Conservation (phyloP, 2,797 vertebrate species). For the Ara ararauna region DNA sequence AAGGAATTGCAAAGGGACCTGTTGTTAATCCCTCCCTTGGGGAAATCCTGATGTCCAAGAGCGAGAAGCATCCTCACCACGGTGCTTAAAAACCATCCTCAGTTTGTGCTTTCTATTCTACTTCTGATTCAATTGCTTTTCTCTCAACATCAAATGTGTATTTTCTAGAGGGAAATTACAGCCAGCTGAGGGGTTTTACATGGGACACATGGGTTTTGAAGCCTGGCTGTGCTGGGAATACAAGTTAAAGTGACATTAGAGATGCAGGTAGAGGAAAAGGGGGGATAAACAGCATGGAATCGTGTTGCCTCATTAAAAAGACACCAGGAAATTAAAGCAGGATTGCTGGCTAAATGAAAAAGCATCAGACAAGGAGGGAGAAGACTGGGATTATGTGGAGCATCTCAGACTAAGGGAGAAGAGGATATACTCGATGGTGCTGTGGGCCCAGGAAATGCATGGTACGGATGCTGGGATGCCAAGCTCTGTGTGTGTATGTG, state of each 20-base stretch:
- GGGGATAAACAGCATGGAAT: not conserved
- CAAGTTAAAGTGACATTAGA: not conserved
- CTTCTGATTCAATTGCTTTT: not conserved
- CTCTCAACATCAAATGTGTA: rapidly evolving
- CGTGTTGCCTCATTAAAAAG: not conserved
- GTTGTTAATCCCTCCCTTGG: not conserved
- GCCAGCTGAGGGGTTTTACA: not conserved
- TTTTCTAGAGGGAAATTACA: not conserved
- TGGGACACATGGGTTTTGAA: not conserved
- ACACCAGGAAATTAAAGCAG: not conserved
- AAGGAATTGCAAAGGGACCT: not conserved
- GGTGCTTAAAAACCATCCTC: not conserved
- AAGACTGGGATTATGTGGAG: not conserved
- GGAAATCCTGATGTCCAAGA: not conserved
- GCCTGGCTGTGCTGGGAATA: not conserved
- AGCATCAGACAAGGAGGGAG: not conserved
- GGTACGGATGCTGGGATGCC: not conserved
- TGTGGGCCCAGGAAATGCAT: not conserved
- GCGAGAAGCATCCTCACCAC: not conserved
- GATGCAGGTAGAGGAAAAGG: not conserved
- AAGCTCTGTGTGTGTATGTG: not conserved
- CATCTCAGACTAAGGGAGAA: not conserved
- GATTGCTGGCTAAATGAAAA: not conserved
- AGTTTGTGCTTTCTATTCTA: not conserved
- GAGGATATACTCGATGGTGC: not conserved